Conservation (phyloP, 1,140 invertebrate genomes). For the Bombus picipes region DNA sequence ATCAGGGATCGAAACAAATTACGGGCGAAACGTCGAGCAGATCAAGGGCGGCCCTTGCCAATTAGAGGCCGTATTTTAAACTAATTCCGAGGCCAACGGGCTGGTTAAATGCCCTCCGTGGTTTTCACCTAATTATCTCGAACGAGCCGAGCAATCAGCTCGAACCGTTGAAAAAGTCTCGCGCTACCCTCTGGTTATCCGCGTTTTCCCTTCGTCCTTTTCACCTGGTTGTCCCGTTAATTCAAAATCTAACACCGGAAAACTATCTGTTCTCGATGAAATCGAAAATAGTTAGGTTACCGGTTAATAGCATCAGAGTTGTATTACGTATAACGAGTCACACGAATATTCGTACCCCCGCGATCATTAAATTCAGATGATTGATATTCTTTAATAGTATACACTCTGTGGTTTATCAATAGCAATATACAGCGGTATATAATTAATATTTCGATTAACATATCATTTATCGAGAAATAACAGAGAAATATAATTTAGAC, state of each 20-base stretch:
- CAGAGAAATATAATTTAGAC: too few species aligned
- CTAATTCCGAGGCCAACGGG: constrained; percentile 47
- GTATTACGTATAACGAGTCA: too few species aligned
- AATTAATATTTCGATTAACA: too few species aligned
- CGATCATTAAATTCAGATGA: too few species aligned
- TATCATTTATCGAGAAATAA: too few species aligned
- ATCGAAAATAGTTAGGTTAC: too few species aligned
- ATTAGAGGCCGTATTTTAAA: constrained; percentile 64
- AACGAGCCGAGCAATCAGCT: background rate
- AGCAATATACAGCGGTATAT: too few species aligned
- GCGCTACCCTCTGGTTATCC: background rate
- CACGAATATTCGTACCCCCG: too few species aligned
- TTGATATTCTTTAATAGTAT: too few species aligned
- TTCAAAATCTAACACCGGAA: background rate
- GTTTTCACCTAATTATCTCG: constrained; percentile 72
- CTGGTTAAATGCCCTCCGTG: constrained; percentile 57
- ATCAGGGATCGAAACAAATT: constrained; percentile 74
- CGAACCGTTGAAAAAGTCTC: constrained; percentile 7
- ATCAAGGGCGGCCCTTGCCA: constrained; percentile 47
- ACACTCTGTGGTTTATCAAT: too few species aligned
- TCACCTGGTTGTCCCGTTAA: background rate
- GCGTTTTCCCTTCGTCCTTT: background rate
- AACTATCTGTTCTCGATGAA: background rate
- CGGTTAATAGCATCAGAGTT: too few species aligned
- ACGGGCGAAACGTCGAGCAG: constrained; percentile 42